Conservation (phyloP, 2,797 vertebrate species). For the Prionace glauca region DNA sequence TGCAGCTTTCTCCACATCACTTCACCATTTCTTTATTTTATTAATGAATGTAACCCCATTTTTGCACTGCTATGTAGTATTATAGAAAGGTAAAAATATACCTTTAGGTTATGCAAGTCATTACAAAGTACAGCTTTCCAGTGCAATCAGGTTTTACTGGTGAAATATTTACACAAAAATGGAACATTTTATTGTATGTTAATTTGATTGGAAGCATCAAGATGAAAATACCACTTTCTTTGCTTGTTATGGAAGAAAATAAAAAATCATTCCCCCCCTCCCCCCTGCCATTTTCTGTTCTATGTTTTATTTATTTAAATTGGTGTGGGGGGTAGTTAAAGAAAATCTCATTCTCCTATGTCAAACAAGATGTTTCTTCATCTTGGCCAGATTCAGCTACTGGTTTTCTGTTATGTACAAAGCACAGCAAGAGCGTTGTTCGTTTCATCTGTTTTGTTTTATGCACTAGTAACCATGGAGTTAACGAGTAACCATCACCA, state of each 20-base stretch:
- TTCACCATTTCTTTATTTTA: background rate
- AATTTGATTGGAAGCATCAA: background rate
- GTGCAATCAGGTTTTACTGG: background rate
- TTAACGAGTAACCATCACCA: background rate
- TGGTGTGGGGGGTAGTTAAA: background rate
- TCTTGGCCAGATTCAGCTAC: background rate
- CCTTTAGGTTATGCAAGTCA: background rate
- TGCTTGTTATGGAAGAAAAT: background rate
- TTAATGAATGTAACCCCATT: background rate
- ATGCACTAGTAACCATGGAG: slow-evolving; percentile 15
- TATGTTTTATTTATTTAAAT: background rate
- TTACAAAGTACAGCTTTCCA: background rate
- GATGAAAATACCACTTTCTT: background rate
- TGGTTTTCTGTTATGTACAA: background rate
- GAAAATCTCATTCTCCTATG: background rate
- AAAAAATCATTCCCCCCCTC: background rate
- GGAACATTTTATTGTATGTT: background rate
- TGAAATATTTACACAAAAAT: background rate
- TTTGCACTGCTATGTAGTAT: background rate
- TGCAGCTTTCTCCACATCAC: background rate
- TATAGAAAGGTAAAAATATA: background rate
- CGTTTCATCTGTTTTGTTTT: background rate
- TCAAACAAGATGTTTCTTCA: background rate
- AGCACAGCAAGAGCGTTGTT: background rate
- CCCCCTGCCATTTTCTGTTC: background rate